These are phyloP conservation scores for Smithornis capensis DNA, from an alignment of 2,113 vertebrate genomes.

Conservation along the genomic window DNA sequence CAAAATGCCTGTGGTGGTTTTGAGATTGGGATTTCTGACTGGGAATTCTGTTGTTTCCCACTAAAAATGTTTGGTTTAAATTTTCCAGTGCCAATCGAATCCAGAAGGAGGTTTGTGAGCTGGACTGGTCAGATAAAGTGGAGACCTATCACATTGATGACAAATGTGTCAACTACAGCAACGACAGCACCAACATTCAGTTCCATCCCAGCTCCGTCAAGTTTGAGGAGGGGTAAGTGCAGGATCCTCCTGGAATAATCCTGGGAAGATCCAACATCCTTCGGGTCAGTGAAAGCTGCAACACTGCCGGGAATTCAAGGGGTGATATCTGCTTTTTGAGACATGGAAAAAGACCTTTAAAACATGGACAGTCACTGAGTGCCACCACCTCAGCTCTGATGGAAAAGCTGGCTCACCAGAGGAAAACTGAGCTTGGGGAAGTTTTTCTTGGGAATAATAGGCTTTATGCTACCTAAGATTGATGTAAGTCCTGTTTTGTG, in stretches of 20 bases:
- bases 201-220: constrained; percentile 75
- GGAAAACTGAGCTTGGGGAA: background rate
- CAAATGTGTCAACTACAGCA: constrained; percentile 72
- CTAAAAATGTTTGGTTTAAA: background rate
- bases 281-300: background rate
- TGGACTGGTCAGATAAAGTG: constrained; percentile 90
- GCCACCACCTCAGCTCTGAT: background rate
- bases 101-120: constrained; percentile 82
- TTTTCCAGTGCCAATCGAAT: constrained; percentile 79
- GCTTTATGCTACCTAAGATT: background rate
- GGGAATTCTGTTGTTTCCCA: background rate
- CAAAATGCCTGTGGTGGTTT: rapidly evolving
- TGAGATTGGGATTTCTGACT: too few relatives aligned
- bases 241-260: background rate
- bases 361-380: rapidly evolving
- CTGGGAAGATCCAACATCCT: background rate
- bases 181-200: constrained; percentile 78
- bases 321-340: background rate
- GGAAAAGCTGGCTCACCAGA: background rate
- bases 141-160: constrained; percentile 82
- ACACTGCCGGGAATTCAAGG: background rate
- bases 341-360: rapidly evolving
- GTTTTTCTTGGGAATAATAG: background rate
- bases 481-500: background rate
- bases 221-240: constrained; percentile 84